Base-by-base conservation (phyloP, 2,113 vertebrate genomes). In the Chlamydotis undulata region DNA sequence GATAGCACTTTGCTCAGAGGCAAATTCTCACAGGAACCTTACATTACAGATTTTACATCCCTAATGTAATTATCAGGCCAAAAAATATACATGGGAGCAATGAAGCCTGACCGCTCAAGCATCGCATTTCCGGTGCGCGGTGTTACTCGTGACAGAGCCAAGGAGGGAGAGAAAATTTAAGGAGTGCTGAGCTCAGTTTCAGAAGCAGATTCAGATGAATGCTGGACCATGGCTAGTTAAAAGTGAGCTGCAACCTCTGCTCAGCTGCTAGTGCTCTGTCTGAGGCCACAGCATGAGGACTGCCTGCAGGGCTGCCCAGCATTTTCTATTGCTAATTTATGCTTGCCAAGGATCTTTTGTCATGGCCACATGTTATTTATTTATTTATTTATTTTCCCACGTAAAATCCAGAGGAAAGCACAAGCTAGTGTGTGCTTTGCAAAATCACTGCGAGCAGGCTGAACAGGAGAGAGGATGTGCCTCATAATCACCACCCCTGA, bases 401-500 rank as follows among this genome's bases (percentile, higher is more conserved):
- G 15, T 90, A 22, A 80, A 96, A 97, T 67, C 59, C 64, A 95
- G 89, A 68, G 49, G 76, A 88, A 79, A 95, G 31, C 61, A 89
- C 88, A 94, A 90, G 82, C 45, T 87, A 83, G 90, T 29, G 73
- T 96, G 49, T 63, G 37, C 33, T 93, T 96, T 81, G 71, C 65
- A 73, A 77, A 94, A 91, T 94, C 91, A 90, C 89, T 81, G 90
- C 83, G 60, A 94, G 83, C 87, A 94, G 92, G 78, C 95, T 97
- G 81, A 83, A 81, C 95, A 64, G 91, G 94, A 96, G 96, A 98
- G 89, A 97, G 97, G 97, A 98, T 97, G 97, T 94, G 98, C 97
- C 94, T 97, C 97, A 98, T 98, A 98, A 98, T 98, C 97, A 96
- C 94, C 93, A 97, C 97, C 93, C 97, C 90, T 63, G 70, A 73